phyloP scores from a whole-genome alignment of 2,113 vertebrate species.

The Lampris incognitus region DNA sequence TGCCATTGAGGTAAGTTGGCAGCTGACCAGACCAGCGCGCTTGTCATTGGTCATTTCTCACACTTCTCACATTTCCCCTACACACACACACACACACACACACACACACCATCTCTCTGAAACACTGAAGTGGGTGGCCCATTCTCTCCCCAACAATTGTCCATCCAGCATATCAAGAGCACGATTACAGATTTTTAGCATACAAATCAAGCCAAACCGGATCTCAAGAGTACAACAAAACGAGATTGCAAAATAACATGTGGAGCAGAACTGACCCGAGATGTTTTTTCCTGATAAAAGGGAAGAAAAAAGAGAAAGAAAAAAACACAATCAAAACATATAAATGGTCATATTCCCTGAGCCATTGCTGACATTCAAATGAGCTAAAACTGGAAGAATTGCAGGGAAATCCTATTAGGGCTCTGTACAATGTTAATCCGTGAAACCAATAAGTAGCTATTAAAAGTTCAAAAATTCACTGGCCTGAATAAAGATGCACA shows the following conservation, averaged over 20 bases:
- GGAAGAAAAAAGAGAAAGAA: slow-evolving; percentile 44
- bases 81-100: no score
- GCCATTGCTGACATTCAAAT: slow-evolving; percentile 65
- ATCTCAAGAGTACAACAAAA: neutral
- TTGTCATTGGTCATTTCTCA: slow-evolving; percentile 21
- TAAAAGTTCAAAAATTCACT: slow-evolving; percentile 65
- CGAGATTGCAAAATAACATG: slow-evolving; percentile 9
- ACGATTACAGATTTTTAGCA: no score
- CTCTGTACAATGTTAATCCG: slow-evolving; percentile 73
- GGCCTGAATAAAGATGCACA: slow-evolving; percentile 48
- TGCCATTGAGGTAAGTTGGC: no score
- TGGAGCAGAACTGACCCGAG: slow-evolving; percentile 46
- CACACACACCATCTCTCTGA: no score
- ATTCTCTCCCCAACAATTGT: no score
- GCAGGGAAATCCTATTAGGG: slow-evolving; percentile 74
- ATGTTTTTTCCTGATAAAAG: slow-evolving; percentile 39
- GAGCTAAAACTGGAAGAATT: slow-evolving; percentile 65
- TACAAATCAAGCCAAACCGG: no score
- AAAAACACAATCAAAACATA: slow-evolving; percentile 67
- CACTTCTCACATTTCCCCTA: no score
- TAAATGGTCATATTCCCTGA: slow-evolving; percentile 60
- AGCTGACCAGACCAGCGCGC: slow-evolving; percentile 13
- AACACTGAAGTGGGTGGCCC: no score
- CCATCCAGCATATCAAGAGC: no score
- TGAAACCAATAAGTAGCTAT: slow-evolving; percentile 74